These are phyloP conservation scores for Folsomia manolachei DNA, from an alignment of 2,888 invertebrate species.

Conservation along the genomic window DNA sequence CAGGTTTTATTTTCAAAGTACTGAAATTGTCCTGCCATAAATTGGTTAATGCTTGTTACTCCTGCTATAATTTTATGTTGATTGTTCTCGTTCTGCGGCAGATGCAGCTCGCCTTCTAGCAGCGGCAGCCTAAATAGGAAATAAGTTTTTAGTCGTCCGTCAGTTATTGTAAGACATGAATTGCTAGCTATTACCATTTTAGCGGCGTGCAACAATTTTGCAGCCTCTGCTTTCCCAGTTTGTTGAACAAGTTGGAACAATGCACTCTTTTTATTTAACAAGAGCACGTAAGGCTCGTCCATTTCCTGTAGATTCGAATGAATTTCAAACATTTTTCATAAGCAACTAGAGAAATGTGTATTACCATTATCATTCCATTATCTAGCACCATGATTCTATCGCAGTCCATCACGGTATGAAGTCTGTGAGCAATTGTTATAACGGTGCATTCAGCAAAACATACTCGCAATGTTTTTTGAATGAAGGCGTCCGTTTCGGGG, in stretches of 20 bases:
- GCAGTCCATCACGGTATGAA: conserved; percentile 90
- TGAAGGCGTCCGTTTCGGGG: conserved; percentile 72
- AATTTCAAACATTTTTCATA: conserved; percentile 19
- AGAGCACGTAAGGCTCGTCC: conserved; percentile 37
- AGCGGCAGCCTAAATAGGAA: too few relatives aligned
- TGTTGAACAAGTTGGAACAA: conserved; percentile 38
- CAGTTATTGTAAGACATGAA: too few relatives aligned
- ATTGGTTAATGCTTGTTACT: too few relatives aligned
- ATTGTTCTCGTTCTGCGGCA: too few relatives aligned
- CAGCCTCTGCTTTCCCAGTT: conserved; percentile 38
- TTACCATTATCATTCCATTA: conserved; percentile 64
- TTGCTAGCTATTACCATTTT: too few relatives aligned
- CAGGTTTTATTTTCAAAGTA: too few relatives aligned
- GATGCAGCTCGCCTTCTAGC: too few relatives aligned
- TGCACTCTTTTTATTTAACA: conserved; percentile 26
- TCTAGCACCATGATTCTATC: conserved; percentile 85
- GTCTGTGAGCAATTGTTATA: conserved; percentile 83
- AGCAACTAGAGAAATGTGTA: conserved; percentile 59
- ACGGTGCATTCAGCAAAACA: conserved; percentile 81
- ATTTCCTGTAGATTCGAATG: conserved; percentile 35
- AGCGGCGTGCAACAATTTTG: too few relatives aligned
- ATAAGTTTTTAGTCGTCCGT: too few relatives aligned
- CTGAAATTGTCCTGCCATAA: too few relatives aligned
- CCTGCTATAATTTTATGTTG: too few relatives aligned
- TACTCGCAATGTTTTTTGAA: conserved; percentile 75